phyloP scores from a whole-genome alignment of 2,113 vertebrate species.

The Platysteira castanea region DNA sequence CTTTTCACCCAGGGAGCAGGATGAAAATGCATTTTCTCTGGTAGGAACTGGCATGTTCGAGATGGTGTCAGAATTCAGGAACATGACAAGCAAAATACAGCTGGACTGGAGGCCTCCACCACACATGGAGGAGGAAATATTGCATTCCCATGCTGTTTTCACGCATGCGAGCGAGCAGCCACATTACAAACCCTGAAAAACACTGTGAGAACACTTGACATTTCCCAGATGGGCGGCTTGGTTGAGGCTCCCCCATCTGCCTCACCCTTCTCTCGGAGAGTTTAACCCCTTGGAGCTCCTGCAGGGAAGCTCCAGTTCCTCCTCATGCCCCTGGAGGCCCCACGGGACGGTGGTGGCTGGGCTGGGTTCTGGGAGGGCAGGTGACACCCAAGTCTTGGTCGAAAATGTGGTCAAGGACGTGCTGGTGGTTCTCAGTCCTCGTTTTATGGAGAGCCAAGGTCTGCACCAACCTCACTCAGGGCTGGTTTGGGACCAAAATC shows the following conservation, averaged over 20 bases:
- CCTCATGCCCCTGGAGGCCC: background rate
- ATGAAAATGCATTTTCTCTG: slow-evolving; percentile 64
- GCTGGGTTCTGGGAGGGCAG: background rate
- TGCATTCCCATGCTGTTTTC: slow-evolving; percentile 72
- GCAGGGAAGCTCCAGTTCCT: background rate
- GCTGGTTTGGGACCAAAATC: slow-evolving; percentile 23
- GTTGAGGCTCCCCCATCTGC: slow-evolving; percentile 54
- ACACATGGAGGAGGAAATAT: slow-evolving; percentile 69
- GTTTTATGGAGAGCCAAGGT: slow-evolving; percentile 10
- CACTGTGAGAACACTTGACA: slow-evolving; percentile 55
- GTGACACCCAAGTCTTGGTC: background rate
- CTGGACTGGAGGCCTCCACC: slow-evolving; percentile 67
- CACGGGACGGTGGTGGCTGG: background rate
- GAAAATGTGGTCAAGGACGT: slow-evolving; percentile 3
- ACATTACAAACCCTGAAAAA: slow-evolving; percentile 67
- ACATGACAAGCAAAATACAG: slow-evolving; percentile 74
- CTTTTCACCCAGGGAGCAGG: slow-evolving; percentile 42
- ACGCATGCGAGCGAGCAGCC: slow-evolving; percentile 65
- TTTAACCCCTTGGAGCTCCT: slow-evolving; percentile 58
- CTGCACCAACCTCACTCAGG: slow-evolving; percentile 5
- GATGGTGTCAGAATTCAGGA: slow-evolving; percentile 70
- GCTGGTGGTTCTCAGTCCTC: background rate
- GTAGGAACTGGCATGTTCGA: slow-evolving; percentile 56
- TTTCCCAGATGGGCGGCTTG: slow-evolving; percentile 66
- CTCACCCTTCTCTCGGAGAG: slow-evolving; percentile 34